Base-by-base conservation (phyloP, 2,888 invertebrate genomes). In the Parasteatoda lunata region DNA sequence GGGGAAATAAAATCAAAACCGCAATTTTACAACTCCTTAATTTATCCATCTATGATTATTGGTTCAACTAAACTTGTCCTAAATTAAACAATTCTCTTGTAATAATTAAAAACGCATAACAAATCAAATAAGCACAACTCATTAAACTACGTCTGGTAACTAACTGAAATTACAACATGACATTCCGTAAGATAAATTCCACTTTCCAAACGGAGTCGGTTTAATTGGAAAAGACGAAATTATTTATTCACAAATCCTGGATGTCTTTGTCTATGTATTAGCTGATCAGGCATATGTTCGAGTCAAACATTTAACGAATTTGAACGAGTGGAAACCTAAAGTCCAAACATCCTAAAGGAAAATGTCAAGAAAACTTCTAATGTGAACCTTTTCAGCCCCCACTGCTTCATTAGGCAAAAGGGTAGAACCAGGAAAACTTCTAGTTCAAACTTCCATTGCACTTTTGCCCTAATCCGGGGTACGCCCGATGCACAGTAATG, bases 331-430 rank as follows among this genome's bases (percentile, higher is more conserved):
- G 8, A n/a, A 8, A n/a, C 11, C 9, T 59, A 9, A 8, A 59
- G n/a, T n/a, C 59, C 59, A 59, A 59, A 59, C 59, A 59, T 59
- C 59, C 48, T 70, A 48, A 54, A 78, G 70, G 78, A 78, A 70
- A 70, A 69, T 70, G 70, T 48, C n/a, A 70, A 52, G 13, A 59
- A 59, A 59, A 69, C 30, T 59, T 79, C 59, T 79, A 65, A 72
- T 45, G 79, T n/a, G 73, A 52, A 7, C 45, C 68, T 11, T 68
- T 73, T 52, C 66, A 54, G 52, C 3, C 51, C 51, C 15, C 8
- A 73, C 54, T 81, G 81, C 68, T 81, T 81, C 81, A 81, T 81
- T 81, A 81, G 48, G 52, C 54, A 66, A 68, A 68, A 65, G 30
- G 72, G 13, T 15, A 30, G 54, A 66, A 72, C 72, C 68, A 68